phyloP scores from a whole-genome alignment of 2,888 invertebrate species.

The Geotrupes spiniger region DNA sequence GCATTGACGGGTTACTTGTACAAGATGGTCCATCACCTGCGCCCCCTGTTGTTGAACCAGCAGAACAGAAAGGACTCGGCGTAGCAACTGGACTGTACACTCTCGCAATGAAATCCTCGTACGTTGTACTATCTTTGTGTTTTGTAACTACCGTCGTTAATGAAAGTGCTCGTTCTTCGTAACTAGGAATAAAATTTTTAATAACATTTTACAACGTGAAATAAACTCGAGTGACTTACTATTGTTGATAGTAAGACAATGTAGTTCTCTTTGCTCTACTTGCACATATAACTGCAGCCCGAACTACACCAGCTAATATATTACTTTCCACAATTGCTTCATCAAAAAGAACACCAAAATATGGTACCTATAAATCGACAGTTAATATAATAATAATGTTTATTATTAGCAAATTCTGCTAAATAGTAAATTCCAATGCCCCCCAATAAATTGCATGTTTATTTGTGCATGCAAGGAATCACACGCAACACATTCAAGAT shows the following conservation, averaged over 20 bases:
- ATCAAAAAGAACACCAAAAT: slow-evolving; percentile 94
- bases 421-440: too few species aligned
- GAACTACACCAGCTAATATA: slow-evolving; percentile 78
- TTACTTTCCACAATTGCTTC: slow-evolving; percentile 77
- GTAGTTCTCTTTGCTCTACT: slow-evolving; percentile 88
- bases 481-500: too few species aligned
- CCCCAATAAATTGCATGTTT: too few species aligned
- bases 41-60: slow-evolving; percentile 31
- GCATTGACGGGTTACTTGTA: slow-evolving; percentile 52
- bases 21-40: slow-evolving; percentile 39
- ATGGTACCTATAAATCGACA: slow-evolving; percentile 70
- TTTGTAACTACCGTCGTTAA: slow-evolving; percentile 81
- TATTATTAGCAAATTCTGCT: too few species aligned
- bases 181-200: slow-evolving; percentile 56
- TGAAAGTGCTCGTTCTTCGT: slow-evolving; percentile 84
- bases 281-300: slow-evolving; percentile 88
- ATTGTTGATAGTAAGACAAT: slow-evolving; percentile 86
- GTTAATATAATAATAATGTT: too few species aligned
- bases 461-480: too few species aligned
- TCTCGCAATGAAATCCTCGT: slow-evolving; percentile 81
- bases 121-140: slow-evolving; percentile 84
- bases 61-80: slow-evolving; percentile 50
- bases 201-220: neutral
- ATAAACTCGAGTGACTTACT: slow-evolving; percentile 62
- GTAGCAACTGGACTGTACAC: slow-evolving; percentile 67